These are phyloP conservation scores for Pyralis farinalis DNA, from an alignment of 2,888 invertebrate genomes.

Conservation along the genomic window DNA sequence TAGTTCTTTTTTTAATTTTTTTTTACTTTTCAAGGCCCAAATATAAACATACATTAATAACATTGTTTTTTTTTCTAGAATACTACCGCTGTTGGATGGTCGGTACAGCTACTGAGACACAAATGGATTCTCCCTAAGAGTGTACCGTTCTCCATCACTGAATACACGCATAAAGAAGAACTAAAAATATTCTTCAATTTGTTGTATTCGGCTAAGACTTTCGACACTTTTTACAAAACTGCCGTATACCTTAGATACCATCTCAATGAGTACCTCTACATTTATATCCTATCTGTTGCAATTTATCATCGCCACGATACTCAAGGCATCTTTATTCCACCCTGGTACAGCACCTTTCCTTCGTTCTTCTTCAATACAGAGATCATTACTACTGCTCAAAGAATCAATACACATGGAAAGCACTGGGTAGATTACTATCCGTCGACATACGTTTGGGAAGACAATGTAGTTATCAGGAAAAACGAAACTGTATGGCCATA, in stretches of 20 bases:
- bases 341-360: conserved; percentile 87
- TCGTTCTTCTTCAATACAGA: conserved; percentile 86
- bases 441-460: conserved; percentile 53
- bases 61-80: too few species aligned
- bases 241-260: conserved; percentile 85
- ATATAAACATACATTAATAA: too few species aligned
- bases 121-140: conserved; percentile 78
- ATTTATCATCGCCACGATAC: conserved; percentile 83
- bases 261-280: conserved; percentile 86
- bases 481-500: conserved; percentile 83
- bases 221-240: conserved; percentile 84
- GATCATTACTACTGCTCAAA: conserved; percentile 84
- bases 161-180: conserved; percentile 81
- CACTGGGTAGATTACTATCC: conserved; percentile 47
- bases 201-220: conserved; percentile 86
- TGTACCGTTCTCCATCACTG: conserved; percentile 80
- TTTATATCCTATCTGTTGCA: conserved; percentile 83
- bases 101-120: conserved; percentile 14
- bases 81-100: conserved; percentile 64
- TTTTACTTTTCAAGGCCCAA: too few species aligned
- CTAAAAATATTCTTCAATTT: conserved; percentile 84
- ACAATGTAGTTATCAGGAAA: conserved; percentile 79
- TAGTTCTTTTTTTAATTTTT: too few species aligned
- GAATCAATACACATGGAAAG: conserved; percentile 70
- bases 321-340: conserved; percentile 84